Evolutionary conservation across 2,888 invertebrate species (phyloP).

Genomic region (Coenonympha glycerion): DNA sequence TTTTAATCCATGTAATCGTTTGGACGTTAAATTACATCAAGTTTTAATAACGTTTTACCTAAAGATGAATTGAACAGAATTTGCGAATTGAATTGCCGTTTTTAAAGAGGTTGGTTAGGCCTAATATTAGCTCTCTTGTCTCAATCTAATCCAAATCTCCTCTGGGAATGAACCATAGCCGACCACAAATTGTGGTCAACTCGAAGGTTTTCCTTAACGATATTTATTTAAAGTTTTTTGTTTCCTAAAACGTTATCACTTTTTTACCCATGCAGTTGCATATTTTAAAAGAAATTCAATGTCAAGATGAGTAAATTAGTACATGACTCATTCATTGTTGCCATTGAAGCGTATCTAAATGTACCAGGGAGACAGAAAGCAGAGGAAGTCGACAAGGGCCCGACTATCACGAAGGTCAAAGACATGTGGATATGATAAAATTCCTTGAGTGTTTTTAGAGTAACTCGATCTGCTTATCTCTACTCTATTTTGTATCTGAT

Average conservation of each 20-base stretch:
- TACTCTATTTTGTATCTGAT: neutral
- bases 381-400: slow-evolving; percentile 52
- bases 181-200: no score
- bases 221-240: no score
- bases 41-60: neutral
- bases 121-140: no score
- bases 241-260: no score
- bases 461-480: slow-evolving; percentile 5
- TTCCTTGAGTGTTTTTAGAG: slow-evolving; percentile 21
- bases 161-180: no score
- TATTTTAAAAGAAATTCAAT: slow-evolving; percentile 15
- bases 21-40: neutral
- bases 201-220: no score
- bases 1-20: neutral
- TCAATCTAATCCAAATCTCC: no score
- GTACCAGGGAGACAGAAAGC: slow-evolving; percentile 42
- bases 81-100: no score
- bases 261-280: no score
- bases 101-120: no score
- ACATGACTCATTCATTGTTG: slow-evolving; percentile 39
- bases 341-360: slow-evolving; percentile 44
- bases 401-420: slow-evolving; percentile 39
- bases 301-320: slow-evolving; percentile 10
- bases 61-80: neutral
- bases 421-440: slow-evolving; percentile 32